These are phyloP conservation scores for Otolemur crassicaudatus DNA, from an alignment of 2,797 vertebrate genomes.

Conservation along the genomic window DNA sequence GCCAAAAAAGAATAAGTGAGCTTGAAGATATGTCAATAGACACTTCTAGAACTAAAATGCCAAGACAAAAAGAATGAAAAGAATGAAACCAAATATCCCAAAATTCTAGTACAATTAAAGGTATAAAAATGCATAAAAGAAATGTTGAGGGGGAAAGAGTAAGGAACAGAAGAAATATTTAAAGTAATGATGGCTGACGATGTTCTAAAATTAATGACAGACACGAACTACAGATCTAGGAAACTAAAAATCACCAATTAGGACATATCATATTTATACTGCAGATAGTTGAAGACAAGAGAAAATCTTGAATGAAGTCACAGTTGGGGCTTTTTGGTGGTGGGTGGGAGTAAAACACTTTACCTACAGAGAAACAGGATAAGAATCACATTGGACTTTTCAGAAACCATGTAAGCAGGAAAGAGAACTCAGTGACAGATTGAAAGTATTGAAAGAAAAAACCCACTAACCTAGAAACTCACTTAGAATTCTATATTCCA, in stretches of 20 bases:
- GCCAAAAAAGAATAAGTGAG: neutral
- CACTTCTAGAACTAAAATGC: neutral
- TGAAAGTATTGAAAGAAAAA: neutral
- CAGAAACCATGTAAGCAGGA: neutral
- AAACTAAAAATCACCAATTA: neutral
- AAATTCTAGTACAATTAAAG: neutral
- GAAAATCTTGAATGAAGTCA: neutral
- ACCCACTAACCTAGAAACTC: neutral
- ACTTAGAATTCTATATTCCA: neutral
- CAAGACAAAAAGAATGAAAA: neutral
- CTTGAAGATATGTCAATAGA: neutral
- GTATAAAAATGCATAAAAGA: neutral
- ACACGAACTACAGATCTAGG: neutral
- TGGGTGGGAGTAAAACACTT: too few relatives aligned
- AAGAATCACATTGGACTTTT: neutral
- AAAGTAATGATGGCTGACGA: neutral
- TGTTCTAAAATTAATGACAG: neutral
- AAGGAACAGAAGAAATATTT: neutral
- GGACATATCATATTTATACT: neutral
- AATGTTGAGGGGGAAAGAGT: neutral
- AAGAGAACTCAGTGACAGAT: neutral
- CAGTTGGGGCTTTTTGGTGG: too few relatives aligned
- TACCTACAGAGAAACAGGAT: neutral
- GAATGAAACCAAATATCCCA: neutral
- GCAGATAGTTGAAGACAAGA: neutral